These are phyloP conservation scores for Cichladusa arquata DNA, from an alignment of 2,113 vertebrate species.

Conservation along the genomic window DNA sequence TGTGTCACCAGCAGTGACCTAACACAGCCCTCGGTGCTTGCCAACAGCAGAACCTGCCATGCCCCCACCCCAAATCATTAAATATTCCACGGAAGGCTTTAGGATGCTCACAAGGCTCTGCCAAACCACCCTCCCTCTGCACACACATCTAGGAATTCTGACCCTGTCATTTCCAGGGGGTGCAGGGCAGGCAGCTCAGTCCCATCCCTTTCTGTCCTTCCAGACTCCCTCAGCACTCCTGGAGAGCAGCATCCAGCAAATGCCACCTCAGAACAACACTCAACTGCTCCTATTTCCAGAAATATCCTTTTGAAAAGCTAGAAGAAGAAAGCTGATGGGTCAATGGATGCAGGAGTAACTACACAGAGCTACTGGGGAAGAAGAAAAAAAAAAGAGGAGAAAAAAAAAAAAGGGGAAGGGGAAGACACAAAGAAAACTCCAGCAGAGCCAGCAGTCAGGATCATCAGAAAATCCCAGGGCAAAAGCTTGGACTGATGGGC, in stretches of 20 bases:
- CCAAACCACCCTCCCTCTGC: not conserved
- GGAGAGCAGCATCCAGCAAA: fast-evolving
- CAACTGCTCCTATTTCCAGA: not conserved
- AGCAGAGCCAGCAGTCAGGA: not conserved
- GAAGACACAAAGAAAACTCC: not conserved
- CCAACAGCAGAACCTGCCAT: fast-evolving
- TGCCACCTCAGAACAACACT: fast-evolving
- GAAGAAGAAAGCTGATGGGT: not conserved
- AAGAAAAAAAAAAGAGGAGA: fast-evolving
- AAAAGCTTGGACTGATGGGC: not conserved
- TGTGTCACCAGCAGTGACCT: fast-evolving
- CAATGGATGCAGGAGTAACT: not conserved
- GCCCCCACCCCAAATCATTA: fast-evolving
- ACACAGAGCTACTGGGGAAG: not conserved
- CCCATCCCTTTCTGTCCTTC: not conserved
- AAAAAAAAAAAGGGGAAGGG: not conserved
- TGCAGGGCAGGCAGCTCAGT: not conserved
- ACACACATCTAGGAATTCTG: fast-evolving
- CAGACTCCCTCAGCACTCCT: not conserved
- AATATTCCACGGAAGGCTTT: not conserved
- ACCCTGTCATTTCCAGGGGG: not conserved
- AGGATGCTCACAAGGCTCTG: not conserved
- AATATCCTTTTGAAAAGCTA: not conserved
- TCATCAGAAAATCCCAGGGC: not conserved
- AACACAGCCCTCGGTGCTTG: fast-evolving